phyloP scores from a whole-genome alignment of 2,797 vertebrate species.

The Chloroceryle inda region DNA sequence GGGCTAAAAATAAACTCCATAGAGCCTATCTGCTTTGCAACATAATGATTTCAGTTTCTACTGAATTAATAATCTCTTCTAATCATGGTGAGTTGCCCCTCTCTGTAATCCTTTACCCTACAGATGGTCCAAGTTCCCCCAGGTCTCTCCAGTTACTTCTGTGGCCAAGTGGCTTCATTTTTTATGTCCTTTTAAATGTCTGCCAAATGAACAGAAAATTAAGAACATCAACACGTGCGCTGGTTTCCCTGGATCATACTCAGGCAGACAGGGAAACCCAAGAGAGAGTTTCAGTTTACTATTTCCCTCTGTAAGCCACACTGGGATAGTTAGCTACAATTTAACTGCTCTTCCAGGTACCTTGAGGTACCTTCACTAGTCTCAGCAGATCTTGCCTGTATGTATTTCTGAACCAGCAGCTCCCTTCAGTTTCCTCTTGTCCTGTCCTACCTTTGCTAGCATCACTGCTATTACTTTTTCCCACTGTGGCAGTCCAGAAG shows the following conservation, averaged over 20 bases:
- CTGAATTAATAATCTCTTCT: background rate
- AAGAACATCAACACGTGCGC: fast-evolving
- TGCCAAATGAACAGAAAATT: background rate
- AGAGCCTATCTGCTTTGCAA: background rate
- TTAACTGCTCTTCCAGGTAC: background rate
- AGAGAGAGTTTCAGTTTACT: background rate
- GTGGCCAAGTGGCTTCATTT: background rate
- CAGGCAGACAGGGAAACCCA: background rate
- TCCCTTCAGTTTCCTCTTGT: background rate
- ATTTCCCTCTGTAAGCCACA: background rate
- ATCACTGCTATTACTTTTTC: background rate
- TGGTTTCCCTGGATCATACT: background rate
- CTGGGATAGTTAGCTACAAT: background rate
- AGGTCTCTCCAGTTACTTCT: background rate
- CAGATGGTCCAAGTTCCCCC: background rate
- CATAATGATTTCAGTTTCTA: background rate
- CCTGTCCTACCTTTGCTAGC: background rate
- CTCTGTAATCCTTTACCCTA: background rate
- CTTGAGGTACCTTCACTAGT: background rate
- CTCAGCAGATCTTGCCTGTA: background rate
- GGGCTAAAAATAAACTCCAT: background rate
- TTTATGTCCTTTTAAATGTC: background rate
- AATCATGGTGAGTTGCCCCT: background rate
- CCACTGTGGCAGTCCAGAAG: background rate
- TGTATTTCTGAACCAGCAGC: background rate